Evolutionary conservation across 2,113 vertebrate genomes (phyloP).

Genomic region (cat (Felis catus)): DNA sequence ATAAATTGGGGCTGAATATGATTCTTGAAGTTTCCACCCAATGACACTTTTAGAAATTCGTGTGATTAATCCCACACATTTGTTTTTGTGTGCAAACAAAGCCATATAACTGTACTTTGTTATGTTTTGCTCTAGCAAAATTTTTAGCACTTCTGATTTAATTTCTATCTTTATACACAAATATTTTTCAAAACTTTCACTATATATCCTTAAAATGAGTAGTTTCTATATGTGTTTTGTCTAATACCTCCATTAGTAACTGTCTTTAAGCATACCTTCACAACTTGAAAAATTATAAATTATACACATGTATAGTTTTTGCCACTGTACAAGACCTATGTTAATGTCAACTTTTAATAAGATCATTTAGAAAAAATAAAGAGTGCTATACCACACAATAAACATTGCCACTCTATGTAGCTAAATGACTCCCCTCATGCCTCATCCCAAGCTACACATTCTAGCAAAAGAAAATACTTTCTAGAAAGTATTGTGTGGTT

Average conservation of each 20-base stretch:
- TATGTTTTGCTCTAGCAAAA: background rate
- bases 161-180: background rate
- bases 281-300: background rate
- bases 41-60: background rate
- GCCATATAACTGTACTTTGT: background rate
- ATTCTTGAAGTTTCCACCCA: background rate
- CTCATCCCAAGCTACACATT: background rate
- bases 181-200: background rate
- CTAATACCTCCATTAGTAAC: background rate
- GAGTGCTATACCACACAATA: background rate
- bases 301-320: background rate
- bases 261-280: background rate
- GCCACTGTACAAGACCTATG: background rate
- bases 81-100: background rate
- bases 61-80: background rate
- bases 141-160: background rate
- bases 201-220: background rate
- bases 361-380: background rate
- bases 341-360: conserved; percentile 8
- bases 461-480: background rate
- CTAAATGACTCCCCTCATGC: background rate
- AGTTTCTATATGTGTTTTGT: background rate
- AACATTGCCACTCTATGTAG: background rate
- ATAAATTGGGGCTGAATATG: background rate
- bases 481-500: background rate